A percentile compares a stretch with the other conserved stretches of the same genome.
Conservation (phyloP, 2,113 vertebrate genomes). For the Anguilla japonica region DNA sequence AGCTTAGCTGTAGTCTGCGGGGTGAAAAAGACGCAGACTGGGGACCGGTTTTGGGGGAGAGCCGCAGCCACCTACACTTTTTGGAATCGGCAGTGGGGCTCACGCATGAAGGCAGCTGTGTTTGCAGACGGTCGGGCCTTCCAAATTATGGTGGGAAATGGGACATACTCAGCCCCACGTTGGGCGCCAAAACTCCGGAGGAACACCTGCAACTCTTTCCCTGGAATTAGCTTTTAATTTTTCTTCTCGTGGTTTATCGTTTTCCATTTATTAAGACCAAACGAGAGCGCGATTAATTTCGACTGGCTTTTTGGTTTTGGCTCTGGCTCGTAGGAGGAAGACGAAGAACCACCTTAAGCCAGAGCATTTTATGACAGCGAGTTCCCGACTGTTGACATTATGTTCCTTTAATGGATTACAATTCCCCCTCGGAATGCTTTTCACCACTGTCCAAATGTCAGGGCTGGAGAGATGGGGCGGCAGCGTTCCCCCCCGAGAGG, state of each 20-base stretch:
- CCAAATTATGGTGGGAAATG: too few species aligned
- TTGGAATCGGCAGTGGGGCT: too few species aligned
- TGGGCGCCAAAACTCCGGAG: too few species aligned
- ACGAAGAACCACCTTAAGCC: not conserved
- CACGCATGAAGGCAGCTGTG: too few species aligned
- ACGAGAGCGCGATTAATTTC: not conserved
- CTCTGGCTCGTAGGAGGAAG: not conserved
- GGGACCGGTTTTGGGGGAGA: too few species aligned
- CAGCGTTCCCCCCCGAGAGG: not conserved
- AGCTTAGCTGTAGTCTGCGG: too few species aligned
- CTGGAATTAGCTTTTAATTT: not conserved
- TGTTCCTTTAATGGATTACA: not conserved
- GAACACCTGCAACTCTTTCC: not conserved
- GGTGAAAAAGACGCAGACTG: too few species aligned
- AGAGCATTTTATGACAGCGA: not conserved
- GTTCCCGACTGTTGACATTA: conserved; percentile 12
- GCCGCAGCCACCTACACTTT: too few species aligned
- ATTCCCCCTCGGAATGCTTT: conserved; percentile 14
- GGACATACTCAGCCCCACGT: too few species aligned
- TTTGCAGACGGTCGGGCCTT: too few species aligned
- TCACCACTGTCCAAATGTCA: not conserved
- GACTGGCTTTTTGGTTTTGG: not conserved
- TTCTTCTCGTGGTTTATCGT: not conserved
- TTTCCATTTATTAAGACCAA: too few species aligned
- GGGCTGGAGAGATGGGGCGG: not conserved